Percentiles rank a stretch among this genome's conserved stretches.
Evolutionary conservation across 1,140 invertebrate species (phyloP).

Genomic region (Phthorimaea operculella): DNA sequence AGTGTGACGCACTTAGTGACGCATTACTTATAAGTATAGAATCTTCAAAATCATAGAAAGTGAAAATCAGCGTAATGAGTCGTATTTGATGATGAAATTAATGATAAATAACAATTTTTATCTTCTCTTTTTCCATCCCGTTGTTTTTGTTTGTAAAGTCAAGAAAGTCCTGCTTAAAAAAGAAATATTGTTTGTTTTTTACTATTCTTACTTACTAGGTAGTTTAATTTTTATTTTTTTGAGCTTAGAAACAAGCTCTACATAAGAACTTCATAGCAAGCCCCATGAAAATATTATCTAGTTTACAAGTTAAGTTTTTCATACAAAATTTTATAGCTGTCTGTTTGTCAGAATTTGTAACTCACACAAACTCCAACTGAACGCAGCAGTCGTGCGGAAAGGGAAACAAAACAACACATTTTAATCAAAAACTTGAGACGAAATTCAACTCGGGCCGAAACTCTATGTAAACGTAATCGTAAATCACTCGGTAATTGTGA

Average conservation of each 20-base stretch:
- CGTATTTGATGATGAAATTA: too few relatives aligned
- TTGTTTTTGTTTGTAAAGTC: too few relatives aligned
- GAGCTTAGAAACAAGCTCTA: too few relatives aligned
- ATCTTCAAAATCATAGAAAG: not conserved
- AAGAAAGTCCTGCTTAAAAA: too few relatives aligned
- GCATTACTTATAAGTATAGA: not conserved
- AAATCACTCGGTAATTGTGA: constrained; percentile 26
- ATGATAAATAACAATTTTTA: too few relatives aligned
- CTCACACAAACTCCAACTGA: constrained; percentile 9
- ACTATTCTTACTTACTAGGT: too few relatives aligned
- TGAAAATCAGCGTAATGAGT: not conserved
- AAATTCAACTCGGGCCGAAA: constrained; percentile 21
- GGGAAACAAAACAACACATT: constrained; percentile 13
- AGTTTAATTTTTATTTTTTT: too few relatives aligned
- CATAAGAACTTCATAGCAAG: too few relatives aligned
- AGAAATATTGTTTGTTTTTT: too few relatives aligned
- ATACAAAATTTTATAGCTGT: not conserved
- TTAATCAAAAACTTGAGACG: constrained; percentile 19
- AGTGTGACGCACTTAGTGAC: too few relatives aligned
- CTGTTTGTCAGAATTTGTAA: not conserved
- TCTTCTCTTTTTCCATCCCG: too few relatives aligned
- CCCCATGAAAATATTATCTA: too few relatives aligned
- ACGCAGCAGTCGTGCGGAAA: constrained; percentile 10
- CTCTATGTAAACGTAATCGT: constrained; percentile 18
- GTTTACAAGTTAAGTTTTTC: not conserved